Conservation (phyloP, 2,797 vertebrate genomes). For the Gila robusta region DNA sequence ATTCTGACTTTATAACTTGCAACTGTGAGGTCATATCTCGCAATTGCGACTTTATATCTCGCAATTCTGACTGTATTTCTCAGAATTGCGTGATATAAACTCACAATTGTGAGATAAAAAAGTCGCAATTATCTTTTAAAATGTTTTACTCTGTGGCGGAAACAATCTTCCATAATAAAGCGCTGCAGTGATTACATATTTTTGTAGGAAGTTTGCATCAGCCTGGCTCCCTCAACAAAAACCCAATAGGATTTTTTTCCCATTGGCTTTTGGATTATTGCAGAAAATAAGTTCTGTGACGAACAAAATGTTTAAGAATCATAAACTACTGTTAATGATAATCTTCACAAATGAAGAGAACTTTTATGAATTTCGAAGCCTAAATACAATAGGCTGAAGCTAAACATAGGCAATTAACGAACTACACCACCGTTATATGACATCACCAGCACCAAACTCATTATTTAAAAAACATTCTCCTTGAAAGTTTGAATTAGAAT, state of each 20-base stretch:
- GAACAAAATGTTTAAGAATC: background rate
- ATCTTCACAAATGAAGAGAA: background rate
- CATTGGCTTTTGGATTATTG: background rate
- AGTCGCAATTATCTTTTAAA: no score
- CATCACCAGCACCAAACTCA: background rate
- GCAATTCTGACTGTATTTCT: no score
- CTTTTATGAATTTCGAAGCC: background rate
- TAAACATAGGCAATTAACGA: background rate
- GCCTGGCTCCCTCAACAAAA: background rate
- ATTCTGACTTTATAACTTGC: no score
- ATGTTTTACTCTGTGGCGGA: no score
- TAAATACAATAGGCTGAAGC: background rate
- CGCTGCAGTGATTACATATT: background rate
- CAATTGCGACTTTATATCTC: no score
- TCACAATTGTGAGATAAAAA: no score
- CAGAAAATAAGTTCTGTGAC: background rate
- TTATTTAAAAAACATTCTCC: background rate
- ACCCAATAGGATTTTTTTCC: background rate
- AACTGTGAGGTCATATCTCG: no score
- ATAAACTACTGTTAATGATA: background rate
- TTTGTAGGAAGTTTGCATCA: background rate
- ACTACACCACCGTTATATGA: background rate
- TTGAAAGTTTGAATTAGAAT: background rate
- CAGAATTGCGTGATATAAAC: no score
- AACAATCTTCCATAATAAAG: background rate